Base-by-base conservation (phyloP, 2,113 vertebrate species). In the Tringa solitaria region DNA sequence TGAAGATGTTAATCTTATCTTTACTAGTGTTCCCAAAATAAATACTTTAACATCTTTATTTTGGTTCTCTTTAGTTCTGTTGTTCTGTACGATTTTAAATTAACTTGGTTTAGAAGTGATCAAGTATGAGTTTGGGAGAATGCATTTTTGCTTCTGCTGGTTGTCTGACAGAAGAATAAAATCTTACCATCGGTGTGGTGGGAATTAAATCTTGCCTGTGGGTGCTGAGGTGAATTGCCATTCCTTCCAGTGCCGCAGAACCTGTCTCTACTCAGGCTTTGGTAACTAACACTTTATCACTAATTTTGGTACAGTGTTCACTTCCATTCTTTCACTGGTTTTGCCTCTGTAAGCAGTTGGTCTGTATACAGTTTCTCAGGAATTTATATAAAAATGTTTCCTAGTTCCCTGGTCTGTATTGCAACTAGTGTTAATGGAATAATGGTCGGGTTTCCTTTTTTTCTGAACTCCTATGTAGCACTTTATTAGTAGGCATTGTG, bases 21-120 rank as follows among this genome's bases (percentile, higher is more conserved):
- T 96, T 93, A 39, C 84, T 51, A 64, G 8, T 8, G 3, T 79
- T 93, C 39, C 45, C 74, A 63, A 92, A 97, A 92, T 90, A 93
- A 70, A 86, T 23, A 78, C 85, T 90, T 92, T 33, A 26, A 78
- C 6, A 53, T 89, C 60, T 28, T 81, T 61, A 92, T 51, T 67
- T 64, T 79, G 70, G 20, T 80, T 84, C 35, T 76, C 6, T 57
- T 54, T 48, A 35, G 27, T 81, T 97, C 57, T 72, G 59, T 83
- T 95, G 39, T 94, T 89, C 30, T 14, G 16, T 80, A 37, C 45
- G 6, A 74, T 82, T 65, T 70, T 23, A 89, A 77, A 84, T 86
- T 61, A 35, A 27, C 3, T 59, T 87, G 3, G 4, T 67, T 77
- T 90, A 77, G 85, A 93, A 45, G 15, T 50, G 63, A 37, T 32